Base-by-base conservation (phyloP, 1,140 invertebrate species). In the Scaptomyza pallida region DNA sequence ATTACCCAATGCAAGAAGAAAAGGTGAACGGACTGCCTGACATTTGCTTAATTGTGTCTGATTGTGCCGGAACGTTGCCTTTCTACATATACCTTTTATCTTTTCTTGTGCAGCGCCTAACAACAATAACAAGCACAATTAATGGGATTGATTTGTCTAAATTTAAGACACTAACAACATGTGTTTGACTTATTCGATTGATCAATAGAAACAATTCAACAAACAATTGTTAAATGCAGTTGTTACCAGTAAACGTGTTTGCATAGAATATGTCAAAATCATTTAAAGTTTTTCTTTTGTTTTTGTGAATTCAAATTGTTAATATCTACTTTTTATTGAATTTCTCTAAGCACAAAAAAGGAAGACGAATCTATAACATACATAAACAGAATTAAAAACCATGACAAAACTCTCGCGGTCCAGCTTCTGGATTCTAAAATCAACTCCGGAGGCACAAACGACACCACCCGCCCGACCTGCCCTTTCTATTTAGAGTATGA, bases 31-130 rank as follows among this genome's bases (percentile, higher is more conserved):
- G 59, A 78, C 79, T 85, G 62, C 72, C 79, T 85, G 80, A 72
- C 79, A 80, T 80, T 80, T 80, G 72, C 47, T 79, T 82, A 78
- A 82, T 83, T 83, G 65, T 75, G 75, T 79, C 78, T 75, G 79
- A 75, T 75, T 83, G 75, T 82, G 75, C 65, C 79, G 79, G 79
- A 82, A 82, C 79, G 75, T 63, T 75, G 65, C 64, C 48, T 44
- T 51, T n/a, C 13, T 26, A 6, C 2, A n/a, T 26, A 2, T 23
- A 21, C 12, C 21, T 23, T 40, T 23, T 51, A 4, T 21, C 21
- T 21, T 4, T 26, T n/a, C n/a, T 15, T 48, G 17, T 54, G 26
- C 50, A 55, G n/a, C 8, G 9, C 44, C n/a, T n/a, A 57, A 57
- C 26, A 12, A 23, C 5, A 41, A 21, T 8, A 26, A 16, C 33